These are phyloP conservation scores for Protosalanx chinensis DNA, from an alignment of 2,797 vertebrate genomes.

Conservation along the genomic window DNA sequence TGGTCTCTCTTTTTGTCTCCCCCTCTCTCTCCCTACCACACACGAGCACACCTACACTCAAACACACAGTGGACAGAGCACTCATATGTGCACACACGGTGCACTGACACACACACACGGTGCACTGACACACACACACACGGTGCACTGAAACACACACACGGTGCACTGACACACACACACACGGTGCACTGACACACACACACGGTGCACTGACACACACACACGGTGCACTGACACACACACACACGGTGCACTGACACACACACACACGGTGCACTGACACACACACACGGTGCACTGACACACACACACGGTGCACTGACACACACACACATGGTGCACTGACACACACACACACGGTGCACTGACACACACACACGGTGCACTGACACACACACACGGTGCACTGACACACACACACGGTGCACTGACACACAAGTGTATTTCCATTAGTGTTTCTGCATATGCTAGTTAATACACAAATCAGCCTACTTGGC, in stretches of 20 bases:
- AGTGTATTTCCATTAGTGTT: not conserved
- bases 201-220: not conserved
- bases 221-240: not conserved
- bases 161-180: not conserved
- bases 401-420: constrained; percentile 4
- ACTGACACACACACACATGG: too few species aligned
- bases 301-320: constrained; percentile 8
- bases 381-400: constrained; percentile 7
- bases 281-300: constrained; percentile 8
- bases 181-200: not conserved
- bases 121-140: not conserved
- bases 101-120: not conserved
- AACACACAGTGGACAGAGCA: not conserved
- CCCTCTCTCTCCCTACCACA: constrained; percentile 8
- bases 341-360: too few species aligned
- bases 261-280: not conserved
- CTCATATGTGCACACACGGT: constrained; percentile 11
- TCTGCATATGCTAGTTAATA: not conserved
- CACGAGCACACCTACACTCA: constrained; percentile 25
- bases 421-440: not conserved
- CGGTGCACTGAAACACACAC: too few species aligned
- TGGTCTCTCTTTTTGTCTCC: too few species aligned
- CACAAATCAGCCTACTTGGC: not conserved
- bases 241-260: not conserved
- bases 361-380: constrained; percentile 7